These are phyloP conservation scores for Griposia aprilina DNA, from an alignment of 2,888 invertebrate genomes.

Conservation along the genomic window DNA sequence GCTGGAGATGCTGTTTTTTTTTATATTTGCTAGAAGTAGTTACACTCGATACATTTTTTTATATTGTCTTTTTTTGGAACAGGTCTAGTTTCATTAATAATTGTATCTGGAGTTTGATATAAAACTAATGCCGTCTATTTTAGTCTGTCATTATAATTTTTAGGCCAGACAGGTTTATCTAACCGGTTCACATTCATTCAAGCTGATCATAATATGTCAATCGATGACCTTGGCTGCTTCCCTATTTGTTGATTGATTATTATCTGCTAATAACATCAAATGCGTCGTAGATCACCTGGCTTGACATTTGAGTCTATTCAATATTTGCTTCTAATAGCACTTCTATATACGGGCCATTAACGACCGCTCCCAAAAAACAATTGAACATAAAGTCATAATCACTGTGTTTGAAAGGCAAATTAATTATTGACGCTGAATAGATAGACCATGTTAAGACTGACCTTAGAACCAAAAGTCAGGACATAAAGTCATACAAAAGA, in stretches of 20 bases:
- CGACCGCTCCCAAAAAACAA: constrained; percentile 24
- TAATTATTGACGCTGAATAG: constrained; percentile 11
- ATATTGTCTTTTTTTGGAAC: background rate
- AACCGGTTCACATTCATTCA: constrained; percentile 37
- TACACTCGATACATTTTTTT: background rate
- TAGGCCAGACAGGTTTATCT: background rate
- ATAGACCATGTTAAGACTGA: background rate
- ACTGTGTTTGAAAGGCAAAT: constrained; percentile 24
- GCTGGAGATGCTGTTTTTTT: background rate
- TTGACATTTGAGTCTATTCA: constrained; percentile 25
- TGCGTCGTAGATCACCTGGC: constrained; percentile 41
- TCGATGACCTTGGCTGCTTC: constrained; percentile 45
- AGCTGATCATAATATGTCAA: constrained; percentile 35
- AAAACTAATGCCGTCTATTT: background rate
- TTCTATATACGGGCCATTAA: constrained; percentile 19
- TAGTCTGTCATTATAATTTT: background rate
- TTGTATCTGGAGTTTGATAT: too few relatives aligned
- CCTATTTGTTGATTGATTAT: constrained; percentile 54
- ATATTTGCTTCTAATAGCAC: constrained; percentile 28
- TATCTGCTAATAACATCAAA: constrained; percentile 35
- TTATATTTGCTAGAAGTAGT: background rate
- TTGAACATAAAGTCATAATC: constrained; percentile 19
- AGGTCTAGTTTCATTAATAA: background rate
- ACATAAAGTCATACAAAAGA: background rate
- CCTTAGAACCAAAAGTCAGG: background rate